phyloP scores from a whole-genome alignment of 2,113 vertebrate species.

The Gallinago media region DNA sequence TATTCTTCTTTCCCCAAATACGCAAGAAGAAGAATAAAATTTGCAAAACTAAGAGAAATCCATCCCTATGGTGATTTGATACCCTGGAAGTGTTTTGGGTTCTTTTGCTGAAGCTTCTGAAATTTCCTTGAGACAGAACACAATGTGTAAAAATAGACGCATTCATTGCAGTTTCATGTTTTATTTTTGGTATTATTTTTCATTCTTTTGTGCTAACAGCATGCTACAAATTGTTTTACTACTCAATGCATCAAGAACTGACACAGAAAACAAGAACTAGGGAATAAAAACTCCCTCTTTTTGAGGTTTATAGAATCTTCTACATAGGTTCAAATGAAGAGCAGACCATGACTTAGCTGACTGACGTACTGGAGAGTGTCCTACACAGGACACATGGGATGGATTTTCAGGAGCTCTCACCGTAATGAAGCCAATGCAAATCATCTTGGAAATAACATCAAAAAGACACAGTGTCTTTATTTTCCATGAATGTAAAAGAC shows the following conservation, averaged over 20 bases:
- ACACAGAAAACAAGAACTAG: constrained; percentile 33
- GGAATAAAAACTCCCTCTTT: background rate
- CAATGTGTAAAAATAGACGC: constrained; percentile 49
- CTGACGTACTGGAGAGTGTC: background rate
- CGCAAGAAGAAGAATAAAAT: background rate
- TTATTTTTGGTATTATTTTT: constrained; percentile 69
- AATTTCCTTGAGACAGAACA: constrained; percentile 44
- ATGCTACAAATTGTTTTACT: constrained; percentile 59
- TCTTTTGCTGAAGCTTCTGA: constrained; percentile 40
- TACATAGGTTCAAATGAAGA: background rate
- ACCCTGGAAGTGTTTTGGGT: constrained; percentile 4
- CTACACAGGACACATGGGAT: background rate
- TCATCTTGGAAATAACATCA: background rate
- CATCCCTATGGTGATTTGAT: background rate
- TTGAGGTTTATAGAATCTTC: background rate
- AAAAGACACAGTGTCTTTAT: background rate
- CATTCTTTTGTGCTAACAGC: constrained; percentile 57
- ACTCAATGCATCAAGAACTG: constrained; percentile 42
- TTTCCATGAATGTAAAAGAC: background rate
- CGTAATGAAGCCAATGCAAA: background rate
- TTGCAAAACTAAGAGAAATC: background rate
- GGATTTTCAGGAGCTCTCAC: background rate
- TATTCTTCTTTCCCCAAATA: background rate
- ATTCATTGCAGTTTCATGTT: constrained; percentile 49
- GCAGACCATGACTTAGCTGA: background rate